Conservation (phyloP, 2,888 invertebrate genomes). For the Acholoe squamosa region DNA sequence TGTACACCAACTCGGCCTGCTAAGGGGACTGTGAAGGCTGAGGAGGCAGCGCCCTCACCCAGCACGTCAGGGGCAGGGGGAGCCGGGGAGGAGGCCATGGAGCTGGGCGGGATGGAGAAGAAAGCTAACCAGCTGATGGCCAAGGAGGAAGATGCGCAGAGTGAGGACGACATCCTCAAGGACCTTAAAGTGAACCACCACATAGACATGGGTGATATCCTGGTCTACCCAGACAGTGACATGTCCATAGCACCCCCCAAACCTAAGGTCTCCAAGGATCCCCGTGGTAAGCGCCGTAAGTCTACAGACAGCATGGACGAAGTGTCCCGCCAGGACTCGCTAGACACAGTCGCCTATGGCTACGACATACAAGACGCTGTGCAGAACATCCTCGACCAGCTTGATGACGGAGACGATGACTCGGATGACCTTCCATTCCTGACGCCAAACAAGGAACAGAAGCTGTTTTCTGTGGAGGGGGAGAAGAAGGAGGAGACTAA, state of each 20-base stretch:
- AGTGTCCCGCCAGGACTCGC: constrained; percentile 26
- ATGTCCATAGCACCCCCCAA: constrained; percentile 53
- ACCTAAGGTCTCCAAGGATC: constrained; percentile 7
- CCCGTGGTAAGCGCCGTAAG: background rate
- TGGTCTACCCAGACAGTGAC: constrained; percentile 24
- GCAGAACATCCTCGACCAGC: constrained; percentile 41
- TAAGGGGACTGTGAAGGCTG: background rate
- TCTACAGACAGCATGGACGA: constrained; percentile 2
- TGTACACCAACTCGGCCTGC: background rate
- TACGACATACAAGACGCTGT: constrained; percentile 57
- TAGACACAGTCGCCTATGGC: constrained; percentile 43
- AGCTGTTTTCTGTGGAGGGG: background rate
- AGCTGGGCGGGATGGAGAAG: background rate
- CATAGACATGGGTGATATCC: constrained; percentile 58
- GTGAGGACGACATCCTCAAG: constrained; percentile 39
- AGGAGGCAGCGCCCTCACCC: background rate
- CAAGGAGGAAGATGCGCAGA: constrained; percentile 41
- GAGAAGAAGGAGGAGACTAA: constrained; percentile 52
- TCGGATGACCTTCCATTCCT: constrained; percentile 52
- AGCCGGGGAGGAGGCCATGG: background rate
- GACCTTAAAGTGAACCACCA: constrained; percentile 39
- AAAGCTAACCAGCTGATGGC: constrained; percentile 12
- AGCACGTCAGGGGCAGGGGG: background rate
- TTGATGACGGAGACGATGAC: constrained; percentile 39
- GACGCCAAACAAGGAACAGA: background rate